These are phyloP conservation scores for Mellilla xanthometata DNA, from an alignment of 2,888 invertebrate species.

Conservation along the genomic window DNA sequence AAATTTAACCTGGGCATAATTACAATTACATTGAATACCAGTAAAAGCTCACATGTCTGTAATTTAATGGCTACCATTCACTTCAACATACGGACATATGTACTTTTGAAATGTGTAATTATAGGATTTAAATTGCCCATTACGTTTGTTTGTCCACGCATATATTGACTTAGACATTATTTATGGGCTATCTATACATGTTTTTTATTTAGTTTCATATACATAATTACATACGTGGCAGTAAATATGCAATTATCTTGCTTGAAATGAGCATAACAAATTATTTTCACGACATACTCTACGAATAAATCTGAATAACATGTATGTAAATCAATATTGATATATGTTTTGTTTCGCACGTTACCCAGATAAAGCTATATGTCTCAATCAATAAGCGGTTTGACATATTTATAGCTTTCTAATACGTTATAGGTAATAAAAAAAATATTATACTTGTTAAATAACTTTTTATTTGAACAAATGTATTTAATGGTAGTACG, in stretches of 20 bases:
- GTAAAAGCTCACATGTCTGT: conserved; percentile 9
- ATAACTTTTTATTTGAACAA: no score
- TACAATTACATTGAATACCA: no score
- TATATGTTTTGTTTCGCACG: conserved; percentile 4
- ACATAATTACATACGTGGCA: conserved; percentile 8
- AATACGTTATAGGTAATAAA: no score
- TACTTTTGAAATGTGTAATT: conserved; percentile 14
- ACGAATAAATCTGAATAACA: conserved; percentile 20
- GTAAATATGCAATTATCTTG: conserved; percentile 16
- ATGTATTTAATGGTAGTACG: no score
- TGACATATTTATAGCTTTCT: conserved; percentile 4
- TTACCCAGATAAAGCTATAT: conserved; percentile 6
- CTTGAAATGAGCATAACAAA: conserved; percentile 25
- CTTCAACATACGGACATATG: conserved; percentile 17
- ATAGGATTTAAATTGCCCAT: conserved; percentile 27
- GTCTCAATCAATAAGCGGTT: conserved; percentile 7
- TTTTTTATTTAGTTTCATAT: conserved; percentile 9
- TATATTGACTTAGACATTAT: conserved; percentile 32
- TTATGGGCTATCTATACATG: conserved; percentile 22
- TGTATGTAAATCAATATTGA: conserved; percentile 10
- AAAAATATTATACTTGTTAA: no score
- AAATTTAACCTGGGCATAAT: no score
- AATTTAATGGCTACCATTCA: conserved; percentile 12
- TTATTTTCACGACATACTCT: conserved; percentile 25
- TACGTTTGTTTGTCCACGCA: conserved; percentile 25